Base-by-base conservation (phyloP, 2,797 vertebrate species). In the Eupleurogrammus muticus region DNA sequence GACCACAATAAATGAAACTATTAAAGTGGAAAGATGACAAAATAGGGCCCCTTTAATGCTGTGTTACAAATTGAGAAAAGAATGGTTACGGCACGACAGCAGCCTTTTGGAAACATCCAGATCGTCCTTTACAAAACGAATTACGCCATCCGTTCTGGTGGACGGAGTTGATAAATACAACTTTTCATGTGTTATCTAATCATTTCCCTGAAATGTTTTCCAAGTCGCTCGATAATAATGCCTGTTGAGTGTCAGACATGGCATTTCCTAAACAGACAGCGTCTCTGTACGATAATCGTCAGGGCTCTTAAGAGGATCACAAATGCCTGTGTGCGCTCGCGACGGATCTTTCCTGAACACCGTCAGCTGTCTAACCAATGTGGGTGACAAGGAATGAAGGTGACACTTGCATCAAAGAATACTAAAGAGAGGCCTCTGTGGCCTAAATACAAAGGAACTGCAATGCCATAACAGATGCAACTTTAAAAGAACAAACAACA, bases 241-340 rank as follows among this genome's bases (percentile, higher is more conserved):
- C 20, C 19, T 20, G 5, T 36, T 48, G 13, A 32, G 47, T 47
- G 16, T 14, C 19, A 42, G 20, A 28, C 47, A 1, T 14, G 21
- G 46, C 46, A 38, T 50, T 23, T 55, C 17, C 50, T 21, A 34
- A 49, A 17, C 35, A 42, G 49, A 28, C 38, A 23, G 32, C 64
- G 50, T 47, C 32, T 21, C 44, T 14, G 44, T 36, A 19, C 13
- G 14, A 0, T 35, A 34, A 58, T 52, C 63, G 35, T 61, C 21
- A 50, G 54, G 16, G 8, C 14, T 49, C 61, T 57, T 64, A 28
- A 59, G 38, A 20, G 34, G 23, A 57, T 69, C 60, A 58, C 49
- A 75, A 32, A 64, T 46, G 19, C 52, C 38, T 51, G n/a, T 47
- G 54, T 61, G 47, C 20, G 10, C 55, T 51, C 23, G n/a, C 8